Base-by-base conservation (phyloP, 2,113 vertebrate species). In the Ariopsis seemanni region DNA sequence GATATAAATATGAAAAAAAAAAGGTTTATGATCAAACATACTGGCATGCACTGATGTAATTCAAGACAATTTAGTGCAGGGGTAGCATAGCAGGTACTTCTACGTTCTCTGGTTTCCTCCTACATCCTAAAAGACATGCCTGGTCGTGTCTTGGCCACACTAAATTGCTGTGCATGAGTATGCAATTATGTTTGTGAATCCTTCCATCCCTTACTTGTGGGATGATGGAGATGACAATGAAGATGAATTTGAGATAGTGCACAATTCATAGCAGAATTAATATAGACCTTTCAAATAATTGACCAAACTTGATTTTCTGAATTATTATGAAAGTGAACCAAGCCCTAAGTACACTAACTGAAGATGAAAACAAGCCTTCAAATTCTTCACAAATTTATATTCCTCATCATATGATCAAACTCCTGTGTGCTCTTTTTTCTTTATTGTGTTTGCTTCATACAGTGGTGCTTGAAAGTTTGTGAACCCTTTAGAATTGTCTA, bases 361-460 rank as follows among this genome's bases (percentile, higher is more conserved):
- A 22, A 75, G 25, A 58, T 63, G 1, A 80, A 18, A 34, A 27
- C 27, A 85, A 63, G 18, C n/a, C n/a, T 20, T 53, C 34, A 27
- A 20, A 63, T 53, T 79, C 60, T 53, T 67, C 1, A 27, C 25
- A 30, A 52, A 30, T 9, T 7, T 63, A n/a, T 50, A 2, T 52
- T 50, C 55, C 57, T 27, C 14, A 60, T 58, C 57, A 81, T 53
- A 25, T 71, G 48, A 81, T 71, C 20, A 57, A 69, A 57, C 58
- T 58, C 27, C 10, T 20, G n/a, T 85, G 74, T 80, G 4, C 75
- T 79, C 78, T 52, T 67, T 77, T 50, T 18, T 42, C 7, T 74
- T 69, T 74, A 34, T 83, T 84, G 57, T 34, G 18, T 87, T 82
- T 82, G 69, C 67, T 18, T 78, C 10, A 42, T 42, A 42, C 34